Conservation (phyloP, 2,888 invertebrate genomes). For the Blastobasis lacticolella region DNA sequence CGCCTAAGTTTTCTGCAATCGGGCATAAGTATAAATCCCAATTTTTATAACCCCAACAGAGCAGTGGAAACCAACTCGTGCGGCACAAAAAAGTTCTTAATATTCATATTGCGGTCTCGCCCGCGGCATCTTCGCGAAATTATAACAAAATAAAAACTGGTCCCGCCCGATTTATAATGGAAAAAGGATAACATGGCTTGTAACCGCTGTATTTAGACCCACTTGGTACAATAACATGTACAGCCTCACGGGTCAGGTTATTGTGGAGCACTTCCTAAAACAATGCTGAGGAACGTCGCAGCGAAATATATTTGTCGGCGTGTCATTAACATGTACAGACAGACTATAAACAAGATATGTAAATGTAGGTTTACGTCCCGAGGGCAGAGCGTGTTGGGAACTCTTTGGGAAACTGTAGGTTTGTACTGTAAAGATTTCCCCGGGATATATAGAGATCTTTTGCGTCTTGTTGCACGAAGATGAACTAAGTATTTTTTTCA, state of each 20-base stretch:
- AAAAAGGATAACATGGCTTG: conserved; percentile 43
- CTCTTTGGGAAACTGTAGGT: too few species aligned
- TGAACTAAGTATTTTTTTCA: too few species aligned
- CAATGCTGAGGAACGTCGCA: conserved; percentile 38
- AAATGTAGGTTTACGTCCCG: conserved; percentile 43
- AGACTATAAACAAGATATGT: conserved; percentile 60
- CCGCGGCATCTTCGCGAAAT: conserved; percentile 63
- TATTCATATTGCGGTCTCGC: conserved; percentile 59
- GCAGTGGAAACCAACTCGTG: conserved; percentile 28
- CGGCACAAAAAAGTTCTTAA: conserved; percentile 50
- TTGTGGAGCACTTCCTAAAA: conserved; percentile 32
- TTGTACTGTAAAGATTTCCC: too few species aligned
- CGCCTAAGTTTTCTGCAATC: too few species aligned
- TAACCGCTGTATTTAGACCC: conserved; percentile 30
- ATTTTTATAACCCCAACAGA: neutral
- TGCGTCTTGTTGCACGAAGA: too few species aligned
- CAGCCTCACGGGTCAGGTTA: conserved; percentile 18
- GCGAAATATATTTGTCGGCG: conserved; percentile 54
- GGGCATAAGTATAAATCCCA: too few species aligned
- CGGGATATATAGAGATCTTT: too few species aligned
- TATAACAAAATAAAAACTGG: conserved; percentile 68
- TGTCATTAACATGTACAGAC: conserved; percentile 56
- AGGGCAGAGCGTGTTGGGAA: conserved; percentile 12
- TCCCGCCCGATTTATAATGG: conserved; percentile 53
- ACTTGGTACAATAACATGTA: neutral